Base-by-base conservation (phyloP, 2,888 invertebrate genomes). In the Scaptomyza reducta region DNA sequence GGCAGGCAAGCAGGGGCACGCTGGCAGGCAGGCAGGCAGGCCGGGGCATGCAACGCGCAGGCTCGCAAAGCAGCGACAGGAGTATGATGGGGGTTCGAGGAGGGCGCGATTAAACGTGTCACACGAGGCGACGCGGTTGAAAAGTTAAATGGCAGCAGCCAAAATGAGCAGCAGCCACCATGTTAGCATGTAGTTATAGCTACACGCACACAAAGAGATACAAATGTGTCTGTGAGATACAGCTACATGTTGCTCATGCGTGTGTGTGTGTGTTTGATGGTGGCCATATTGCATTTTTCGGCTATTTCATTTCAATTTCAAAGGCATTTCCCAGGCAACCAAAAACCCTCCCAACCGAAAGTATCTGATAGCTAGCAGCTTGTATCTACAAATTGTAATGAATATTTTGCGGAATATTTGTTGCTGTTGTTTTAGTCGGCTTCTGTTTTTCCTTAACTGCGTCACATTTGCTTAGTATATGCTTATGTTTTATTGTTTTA, bases 121-220 rank as follows among this genome's bases (percentile, higher is more conserved):
- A 78, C 86, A 84, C 74, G 61, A 68, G 71, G 75, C 79, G 70
- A 70, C 81, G 69, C 83, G 80, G 80, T 83, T 83, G 84, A 84
- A 84, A 86, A 87, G 84, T 85, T 85, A 85, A 85, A 85, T 85
- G 84, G 84, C 87, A 81, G 84, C 75, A 58, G 51, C 59, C 69
- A 62, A 83, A 72, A 75, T 77, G 83, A 82, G 59, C 79, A 82
- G 79, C 79, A 79, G 75, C 80, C 81, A 82, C 74, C 85, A 83
- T 83, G 85, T 82, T 81, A 77, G 84, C 78, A 80, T 83, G 73
- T 79, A 81, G 80, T 85, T 68, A 78, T 72, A 69, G 63, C 71
- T 54, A 42, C 51, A 76, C 58, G 70, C 47, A 63, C 27, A 49
- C 16, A 35, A 41, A 18, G 31, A 50, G 49, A 62, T 31, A 54